These are phyloP conservation scores for Lochmaea crataegi DNA, from an alignment of 2,888 invertebrate genomes.

Conservation along the genomic window DNA sequence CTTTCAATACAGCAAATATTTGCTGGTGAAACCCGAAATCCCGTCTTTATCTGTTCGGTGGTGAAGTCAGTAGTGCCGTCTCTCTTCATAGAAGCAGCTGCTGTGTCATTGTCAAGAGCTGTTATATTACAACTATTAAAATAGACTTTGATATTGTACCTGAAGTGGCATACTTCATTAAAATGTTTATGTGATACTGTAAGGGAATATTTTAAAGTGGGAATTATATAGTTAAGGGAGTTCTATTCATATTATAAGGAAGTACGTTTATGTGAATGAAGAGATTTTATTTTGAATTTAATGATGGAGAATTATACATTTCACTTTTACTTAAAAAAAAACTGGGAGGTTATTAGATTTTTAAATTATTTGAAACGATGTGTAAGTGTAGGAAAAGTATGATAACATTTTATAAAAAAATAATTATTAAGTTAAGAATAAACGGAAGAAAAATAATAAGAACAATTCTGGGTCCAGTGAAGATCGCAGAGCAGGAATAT, in stretches of 20 bases:
- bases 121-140: conserved; percentile 64
- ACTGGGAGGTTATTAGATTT: no score
- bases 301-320: no score
- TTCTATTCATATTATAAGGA: not conserved
- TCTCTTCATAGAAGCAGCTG: conserved; percentile 59
- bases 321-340: no score
- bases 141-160: conserved; percentile 63
- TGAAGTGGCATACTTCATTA: conserved; percentile 65
- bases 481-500: no score
- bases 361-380: no score
- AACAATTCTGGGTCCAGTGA: no score
- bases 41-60: conserved; percentile 51
- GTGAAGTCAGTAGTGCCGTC: conserved; percentile 46
- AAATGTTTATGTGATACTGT: conserved; percentile 63
- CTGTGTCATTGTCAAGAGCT: conserved; percentile 61
- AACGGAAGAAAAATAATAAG: no score
- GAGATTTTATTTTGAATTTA: not conserved
- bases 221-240: conserved; percentile 36
- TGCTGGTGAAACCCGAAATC: conserved; percentile 55
- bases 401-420: no score
- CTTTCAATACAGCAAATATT: conserved; percentile 66
- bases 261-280: not conserved
- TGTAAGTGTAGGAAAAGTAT: no score
- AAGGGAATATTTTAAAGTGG: conserved; percentile 54
- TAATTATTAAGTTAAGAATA: no score